A percentile compares a stretch with the other conserved stretches of the same genome.
These are phyloP conservation scores for Hydrozoanthus tunicans DNA, from an alignment of 64 coral and sea anemone species.

Conservation along the genomic window DNA sequence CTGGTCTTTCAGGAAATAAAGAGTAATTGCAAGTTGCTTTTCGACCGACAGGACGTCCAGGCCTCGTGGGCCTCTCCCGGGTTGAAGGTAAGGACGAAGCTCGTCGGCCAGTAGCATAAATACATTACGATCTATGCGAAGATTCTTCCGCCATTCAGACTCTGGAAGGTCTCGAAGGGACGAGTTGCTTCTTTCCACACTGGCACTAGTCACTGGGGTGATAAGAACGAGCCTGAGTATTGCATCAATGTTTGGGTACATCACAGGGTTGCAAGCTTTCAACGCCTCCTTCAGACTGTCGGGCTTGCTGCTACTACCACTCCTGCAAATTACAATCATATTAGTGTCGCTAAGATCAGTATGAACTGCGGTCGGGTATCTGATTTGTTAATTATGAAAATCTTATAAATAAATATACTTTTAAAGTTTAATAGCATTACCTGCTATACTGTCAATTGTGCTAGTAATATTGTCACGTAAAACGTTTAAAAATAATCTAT, in stretches of 20 bases:
- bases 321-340: constrained; percentile 33
- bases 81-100: too few relatives aligned
- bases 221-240: constrained; percentile 17
- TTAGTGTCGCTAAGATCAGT: constrained; percentile 18
- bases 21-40: too few relatives aligned
- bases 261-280: constrained; percentile 40
- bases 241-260: constrained; percentile 32
- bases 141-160: too few relatives aligned
- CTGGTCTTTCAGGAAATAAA: too few relatives aligned
- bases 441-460: background rate
- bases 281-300: constrained; percentile 36
- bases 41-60: too few relatives aligned
- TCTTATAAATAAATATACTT: constrained; percentile 10
- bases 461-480: constrained; percentile 7
- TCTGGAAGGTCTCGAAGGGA: background rate
- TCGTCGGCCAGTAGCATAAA: too few relatives aligned
- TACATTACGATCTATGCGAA: too few relatives aligned
- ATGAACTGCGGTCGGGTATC: constrained; percentile 23
- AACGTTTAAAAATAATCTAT: background rate
- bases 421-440: background rate
- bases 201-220: background rate
- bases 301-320: constrained; percentile 7
- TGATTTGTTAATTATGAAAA: constrained; percentile 28
- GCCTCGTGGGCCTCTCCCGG: too few relatives aligned
- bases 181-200: background rate